Evolutionary conservation across 2,797 vertebrate genomes (phyloP), one percentile per base, ranked within the genome.

Genomic region (Coranthus polyacanthus): DNA sequence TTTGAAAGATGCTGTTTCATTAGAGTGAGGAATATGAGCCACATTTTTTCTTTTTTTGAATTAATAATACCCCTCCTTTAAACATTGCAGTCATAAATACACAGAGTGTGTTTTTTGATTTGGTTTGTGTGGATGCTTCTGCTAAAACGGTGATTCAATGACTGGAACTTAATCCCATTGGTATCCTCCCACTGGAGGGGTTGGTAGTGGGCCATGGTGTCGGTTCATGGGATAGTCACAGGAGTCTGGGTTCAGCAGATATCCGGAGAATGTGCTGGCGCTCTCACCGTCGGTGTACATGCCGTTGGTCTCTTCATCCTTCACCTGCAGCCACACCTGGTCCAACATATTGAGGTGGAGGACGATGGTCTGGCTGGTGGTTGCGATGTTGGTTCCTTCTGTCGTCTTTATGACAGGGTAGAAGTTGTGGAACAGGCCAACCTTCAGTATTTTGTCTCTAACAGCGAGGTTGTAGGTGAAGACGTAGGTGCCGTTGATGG

Each of bases 251-350:
- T 86, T 10, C 41, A 94, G 78, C 61, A 94, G 85, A 53, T 75
- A 91, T 6, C 93, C 93, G 0, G 89, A 84, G 76, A 94, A 94
- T 0, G 84, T 89, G 78, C 92, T 91, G 65, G 49, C 89, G 69
- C 18, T 75, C 17, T 89, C 89, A 0, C 0, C 0, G 41, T 54
- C 61, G 1, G 24, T 7, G 59, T 34, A 86, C 67, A 94, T 78
- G 57, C 93, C 91, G 1, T 94, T 94, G 65, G 24, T 88, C 8
- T 0, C 0, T 0, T 0, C 0, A 56, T 90, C 72, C 52, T 90
- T 94, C 12, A 94, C 92, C 78, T 93, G 93, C 17, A 94, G 21
- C 92, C 92, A 94, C 39, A 94, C 70, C 45, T 11, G 10, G 29
- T 93, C 88, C 0, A 58, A 50, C 29, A 1, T 10, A 0, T 0